Evolutionary conservation across 2,888 invertebrate genomes (phyloP), one percentile per base, ranked within the genome.

Genomic region (Danaus chrysippus): DNA sequence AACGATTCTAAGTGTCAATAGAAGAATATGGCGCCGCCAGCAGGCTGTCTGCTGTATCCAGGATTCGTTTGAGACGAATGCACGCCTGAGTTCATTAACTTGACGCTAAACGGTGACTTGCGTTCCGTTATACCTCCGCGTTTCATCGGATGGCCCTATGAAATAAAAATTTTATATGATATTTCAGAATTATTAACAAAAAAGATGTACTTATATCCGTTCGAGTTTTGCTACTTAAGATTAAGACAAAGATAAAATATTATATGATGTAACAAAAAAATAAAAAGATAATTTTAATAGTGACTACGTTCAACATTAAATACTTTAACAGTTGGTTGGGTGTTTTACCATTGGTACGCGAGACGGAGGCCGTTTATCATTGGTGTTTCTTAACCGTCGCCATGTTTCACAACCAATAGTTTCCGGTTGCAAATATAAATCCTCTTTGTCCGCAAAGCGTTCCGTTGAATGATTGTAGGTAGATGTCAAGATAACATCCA

Each of bases 11-110:
- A 34, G 5, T 57, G 10, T 63, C 87, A 94, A 78, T 95, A 95
- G 76, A 94, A 94, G 86, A 94, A 95, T 65, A 93, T 92, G 57
- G 93, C 94, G 71, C 95, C 95, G 70, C 94, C 96, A 53, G 94
- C 94, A 9, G 94, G 93, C 82, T 96, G 95, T 71, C 96, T 92
- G 63, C 95, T 95, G 85, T 93, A 96, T 2, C 96, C 96, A 65
- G 95, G 95, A 81, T 96, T 96, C 23, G 96, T 95, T 82, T 95
- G 93, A 69, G 95, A 95, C 12, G 94, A 94, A 80, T 96, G 96
- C 44, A 95, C 94, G 5, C 95, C 95, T n/a, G 94, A 94, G 79
- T 95, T 95, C 87, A 95, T 95, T 60, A 96, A 85, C 83, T 96
- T 95, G 56, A 96, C 93, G 73, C 93, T 94, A 81, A 94, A 93